Conservation (phyloP, 2,888 invertebrate species). For the Himalopsyche kuldschensis region DNA sequence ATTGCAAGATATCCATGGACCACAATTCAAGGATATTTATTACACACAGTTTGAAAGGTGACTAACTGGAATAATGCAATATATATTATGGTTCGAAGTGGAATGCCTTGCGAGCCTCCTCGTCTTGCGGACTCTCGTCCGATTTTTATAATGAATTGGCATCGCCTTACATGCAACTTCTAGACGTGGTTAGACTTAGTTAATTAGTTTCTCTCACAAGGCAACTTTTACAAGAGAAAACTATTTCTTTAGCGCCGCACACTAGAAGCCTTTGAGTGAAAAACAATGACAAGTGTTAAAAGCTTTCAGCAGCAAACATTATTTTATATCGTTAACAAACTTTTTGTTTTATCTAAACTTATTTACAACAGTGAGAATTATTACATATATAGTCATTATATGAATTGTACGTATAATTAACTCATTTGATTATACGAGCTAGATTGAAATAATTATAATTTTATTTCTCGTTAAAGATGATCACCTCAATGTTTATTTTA, state of each 20-base stretch:
- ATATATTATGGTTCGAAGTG: background rate
- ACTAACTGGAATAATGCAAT: background rate
- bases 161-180: constrained; percentile 8
- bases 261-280: background rate
- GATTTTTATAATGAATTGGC: constrained; percentile 25
- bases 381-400: too few species aligned
- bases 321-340: background rate
- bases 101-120: background rate
- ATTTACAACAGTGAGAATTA: too few species aligned
- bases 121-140: background rate
- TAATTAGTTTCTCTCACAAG: background rate
- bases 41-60: background rate
- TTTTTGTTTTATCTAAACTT: too few species aligned
- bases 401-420: too few species aligned
- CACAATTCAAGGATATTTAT: background rate
- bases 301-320: background rate
- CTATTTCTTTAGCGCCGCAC: background rate
- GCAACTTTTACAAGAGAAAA: background rate
- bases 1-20: too few species aligned
- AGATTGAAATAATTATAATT: too few species aligned
- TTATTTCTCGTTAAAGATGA: too few species aligned
- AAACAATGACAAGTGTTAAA: background rate
- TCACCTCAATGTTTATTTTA: too few species aligned
- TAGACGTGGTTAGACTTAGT: constrained; percentile 16
- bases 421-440: too few species aligned